These are phyloP conservation scores for Urocynchramus pylzowi DNA, from an alignment of 2,113 vertebrate genomes.

Conservation along the genomic window DNA sequence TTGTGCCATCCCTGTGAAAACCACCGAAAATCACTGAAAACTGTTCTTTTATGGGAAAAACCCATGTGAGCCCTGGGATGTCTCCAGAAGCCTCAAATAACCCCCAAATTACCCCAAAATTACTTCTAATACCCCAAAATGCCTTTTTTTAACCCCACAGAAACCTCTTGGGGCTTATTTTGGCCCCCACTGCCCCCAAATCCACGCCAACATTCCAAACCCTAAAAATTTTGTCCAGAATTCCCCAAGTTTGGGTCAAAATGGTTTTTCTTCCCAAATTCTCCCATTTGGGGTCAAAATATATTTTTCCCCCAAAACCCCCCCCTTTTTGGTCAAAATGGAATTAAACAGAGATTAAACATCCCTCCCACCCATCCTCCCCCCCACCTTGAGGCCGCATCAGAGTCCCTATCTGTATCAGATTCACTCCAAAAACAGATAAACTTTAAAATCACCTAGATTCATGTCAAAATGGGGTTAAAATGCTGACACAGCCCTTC, in stretches of 20 bases:
- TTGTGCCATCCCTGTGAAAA: neutral
- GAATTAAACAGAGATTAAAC: neutral
- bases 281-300: neutral
- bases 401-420: no score
- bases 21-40: neutral
- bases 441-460: neutral
- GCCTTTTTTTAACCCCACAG: neutral
- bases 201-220: neutral
- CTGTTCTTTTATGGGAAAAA: rapidly evolving
- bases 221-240: neutral
- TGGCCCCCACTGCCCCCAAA: no score
- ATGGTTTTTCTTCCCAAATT: neutral
- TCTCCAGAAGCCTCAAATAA: neutral
- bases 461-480: neutral
- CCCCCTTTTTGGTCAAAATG: rapidly evolving
- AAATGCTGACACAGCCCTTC: neutral
- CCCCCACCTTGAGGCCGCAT: neutral
- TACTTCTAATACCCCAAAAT: neutral
- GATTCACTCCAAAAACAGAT: neutral
- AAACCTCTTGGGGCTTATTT: neutral
- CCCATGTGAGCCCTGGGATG: neutral
- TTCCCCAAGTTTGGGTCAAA: neutral
- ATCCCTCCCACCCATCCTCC: no score
- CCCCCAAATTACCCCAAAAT: neutral
- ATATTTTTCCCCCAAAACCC: neutral